These are phyloP conservation scores for Sturnira hondurensis DNA, from an alignment of 2,113 vertebrate genomes.

Conservation along the genomic window DNA sequence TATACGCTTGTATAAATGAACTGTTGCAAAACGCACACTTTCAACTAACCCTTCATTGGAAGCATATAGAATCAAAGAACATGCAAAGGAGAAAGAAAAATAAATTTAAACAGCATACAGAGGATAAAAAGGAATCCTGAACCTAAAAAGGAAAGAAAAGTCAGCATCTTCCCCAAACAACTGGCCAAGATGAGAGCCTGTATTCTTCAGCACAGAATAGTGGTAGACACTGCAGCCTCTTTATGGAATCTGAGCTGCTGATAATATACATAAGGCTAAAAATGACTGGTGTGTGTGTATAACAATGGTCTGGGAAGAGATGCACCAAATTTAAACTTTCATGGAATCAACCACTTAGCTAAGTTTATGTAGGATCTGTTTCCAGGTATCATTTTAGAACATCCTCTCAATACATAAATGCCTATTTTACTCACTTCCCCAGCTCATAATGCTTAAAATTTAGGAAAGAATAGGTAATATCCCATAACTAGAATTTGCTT, in stretches of 20 bases:
- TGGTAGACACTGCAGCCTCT: neutral
- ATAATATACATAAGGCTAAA: neutral
- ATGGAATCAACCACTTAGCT: neutral
- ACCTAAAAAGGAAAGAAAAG: neutral
- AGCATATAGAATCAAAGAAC: neutral
- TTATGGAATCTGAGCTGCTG: neutral
- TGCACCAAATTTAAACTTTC: neutral
- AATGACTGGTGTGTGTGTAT: neutral
- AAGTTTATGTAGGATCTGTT: neutral
- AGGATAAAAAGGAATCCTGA: neutral
- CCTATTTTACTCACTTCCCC: neutral
- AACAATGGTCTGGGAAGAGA: neutral
- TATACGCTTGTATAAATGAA: neutral
- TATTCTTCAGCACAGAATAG: neutral
- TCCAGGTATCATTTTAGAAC: neutral
- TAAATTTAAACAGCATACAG: neutral
- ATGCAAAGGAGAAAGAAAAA: neutral
- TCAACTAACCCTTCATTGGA: neutral
- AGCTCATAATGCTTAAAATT: slow-evolving; percentile 23
- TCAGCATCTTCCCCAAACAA: neutral
- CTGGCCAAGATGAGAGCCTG: neutral
- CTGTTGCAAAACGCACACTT: neutral
- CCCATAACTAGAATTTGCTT: neutral
- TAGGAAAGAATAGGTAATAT: neutral
- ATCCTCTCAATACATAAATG: neutral